These are phyloP conservation scores for Malthinus seriepunctatus DNA, from an alignment of 2,888 invertebrate species.

Conservation along the genomic window DNA sequence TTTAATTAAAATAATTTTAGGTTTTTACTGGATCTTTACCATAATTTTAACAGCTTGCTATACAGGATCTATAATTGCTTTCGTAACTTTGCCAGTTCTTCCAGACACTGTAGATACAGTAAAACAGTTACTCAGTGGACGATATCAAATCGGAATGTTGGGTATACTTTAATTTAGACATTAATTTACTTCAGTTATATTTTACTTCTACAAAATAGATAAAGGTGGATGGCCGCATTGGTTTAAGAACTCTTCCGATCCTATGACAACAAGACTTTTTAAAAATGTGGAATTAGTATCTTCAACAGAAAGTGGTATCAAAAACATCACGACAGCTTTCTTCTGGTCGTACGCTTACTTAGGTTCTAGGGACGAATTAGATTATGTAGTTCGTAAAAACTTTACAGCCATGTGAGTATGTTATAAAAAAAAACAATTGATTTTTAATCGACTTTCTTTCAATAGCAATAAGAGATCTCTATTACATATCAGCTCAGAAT, in stretches of 20 bases:
- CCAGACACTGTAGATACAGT: slow-evolving; percentile 75
- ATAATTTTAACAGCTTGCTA: slow-evolving; percentile 84
- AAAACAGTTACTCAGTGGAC: slow-evolving; percentile 65
- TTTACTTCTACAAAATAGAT: slow-evolving; percentile 54
- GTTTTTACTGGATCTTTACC: slow-evolving; percentile 83
- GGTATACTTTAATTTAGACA: slow-evolving; percentile 53
- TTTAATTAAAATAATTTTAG: slow-evolving; percentile 51
- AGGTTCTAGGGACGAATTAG: slow-evolving; percentile 71
- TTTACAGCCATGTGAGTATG: slow-evolving; percentile 58
- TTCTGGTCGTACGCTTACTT: slow-evolving; percentile 81
- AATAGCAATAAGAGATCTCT: slow-evolving; percentile 62
- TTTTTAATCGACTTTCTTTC: neutral
- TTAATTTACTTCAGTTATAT: neutral
- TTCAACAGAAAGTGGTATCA: slow-evolving; percentile 68
- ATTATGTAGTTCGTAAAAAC: slow-evolving; percentile 73
- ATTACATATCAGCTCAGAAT: slow-evolving; percentile 74
- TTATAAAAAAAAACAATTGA: neutral
- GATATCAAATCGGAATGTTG: slow-evolving; percentile 73
- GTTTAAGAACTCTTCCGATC: slow-evolving; percentile 73
- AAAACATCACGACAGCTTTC: slow-evolving; percentile 73
- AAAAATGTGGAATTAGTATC: slow-evolving; percentile 70
- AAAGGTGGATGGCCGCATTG: slow-evolving; percentile 76
- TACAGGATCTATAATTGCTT: slow-evolving; percentile 83
- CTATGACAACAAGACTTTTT: slow-evolving; percentile 63
- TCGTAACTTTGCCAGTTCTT: slow-evolving; percentile 77